Percentiles rank a stretch among this genome's conserved stretches.
Evolutionary conservation across 2,113 vertebrate species (phyloP).

Genomic region (Irena cyanogastra): DNA sequence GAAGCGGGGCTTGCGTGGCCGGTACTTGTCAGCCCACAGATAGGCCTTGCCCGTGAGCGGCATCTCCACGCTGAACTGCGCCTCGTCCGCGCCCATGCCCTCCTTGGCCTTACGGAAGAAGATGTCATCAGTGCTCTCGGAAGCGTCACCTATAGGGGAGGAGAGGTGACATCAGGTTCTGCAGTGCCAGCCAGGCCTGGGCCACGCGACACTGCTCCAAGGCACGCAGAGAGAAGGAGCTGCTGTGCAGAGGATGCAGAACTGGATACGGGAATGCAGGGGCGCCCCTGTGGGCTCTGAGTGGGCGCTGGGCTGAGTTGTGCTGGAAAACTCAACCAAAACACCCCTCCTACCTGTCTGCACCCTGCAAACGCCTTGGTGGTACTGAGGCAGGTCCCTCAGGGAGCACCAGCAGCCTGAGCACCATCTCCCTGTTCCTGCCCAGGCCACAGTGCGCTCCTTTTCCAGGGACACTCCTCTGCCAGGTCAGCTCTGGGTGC

Average conservation of each 20-base stretch:
- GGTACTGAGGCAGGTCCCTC: background rate
- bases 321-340: background rate
- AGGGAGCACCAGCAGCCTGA: background rate
- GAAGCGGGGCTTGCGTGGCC: slow-evolving; percentile 94
- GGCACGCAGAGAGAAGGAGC: accelerated
- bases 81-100: slow-evolving; percentile 93
- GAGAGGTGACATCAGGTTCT: accelerated
- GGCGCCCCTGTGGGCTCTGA: accelerated
- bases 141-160: slow-evolving; percentile 78
- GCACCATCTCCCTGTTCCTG: background rate
- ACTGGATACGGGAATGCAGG: accelerated
- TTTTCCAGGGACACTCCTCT: background rate
- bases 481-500: background rate
- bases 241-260: background rate
- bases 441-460: background rate
- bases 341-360: background rate
- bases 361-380: background rate
- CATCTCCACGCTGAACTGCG: slow-evolving; percentile 96
- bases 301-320: accelerated
- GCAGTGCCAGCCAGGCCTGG: background rate
- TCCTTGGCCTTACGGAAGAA: slow-evolving; percentile 91
- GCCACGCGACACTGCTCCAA: background rate
- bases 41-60: slow-evolving; percentile 92
- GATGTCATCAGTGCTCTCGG: slow-evolving; percentile 89
- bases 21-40: slow-evolving; percentile 97